Conservation (phyloP, 1,140 invertebrate genomes). For the Eubasilissa regina region DNA sequence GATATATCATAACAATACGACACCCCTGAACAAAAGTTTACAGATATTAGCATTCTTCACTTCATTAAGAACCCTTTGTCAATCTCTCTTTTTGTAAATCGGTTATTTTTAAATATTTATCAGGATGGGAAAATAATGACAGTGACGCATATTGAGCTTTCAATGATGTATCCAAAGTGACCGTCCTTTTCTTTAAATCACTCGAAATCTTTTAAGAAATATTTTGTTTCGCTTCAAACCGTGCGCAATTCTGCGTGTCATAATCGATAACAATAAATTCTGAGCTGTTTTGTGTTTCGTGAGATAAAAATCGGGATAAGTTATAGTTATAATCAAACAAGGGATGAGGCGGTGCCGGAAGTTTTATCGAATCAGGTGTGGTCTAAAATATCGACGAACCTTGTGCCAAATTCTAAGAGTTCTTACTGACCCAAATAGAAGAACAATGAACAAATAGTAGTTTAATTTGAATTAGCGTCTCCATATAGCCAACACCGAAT, state of each 20-base stretch:
- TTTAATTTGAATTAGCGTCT: no score
- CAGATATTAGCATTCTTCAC: background rate
- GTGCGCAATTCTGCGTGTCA: slow-evolving; percentile 3
- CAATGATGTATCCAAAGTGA: slow-evolving; percentile 26
- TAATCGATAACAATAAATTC: background rate
- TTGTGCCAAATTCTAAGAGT: no score
- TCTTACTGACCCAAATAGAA: no score
- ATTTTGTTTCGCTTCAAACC: background rate
- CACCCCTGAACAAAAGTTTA: background rate
- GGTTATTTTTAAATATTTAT: background rate
- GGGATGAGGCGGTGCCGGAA: no score
- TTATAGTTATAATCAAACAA: no score
- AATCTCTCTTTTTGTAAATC: background rate
- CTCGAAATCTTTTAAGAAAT: background rate
- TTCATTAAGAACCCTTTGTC: background rate
- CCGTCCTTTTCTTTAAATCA: slow-evolving; percentile 5
- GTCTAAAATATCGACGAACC: no score
- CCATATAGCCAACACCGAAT: no score
- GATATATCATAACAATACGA: background rate
- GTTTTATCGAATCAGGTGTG: no score
- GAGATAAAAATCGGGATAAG: no score
- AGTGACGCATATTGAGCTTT: slow-evolving; percentile 24
- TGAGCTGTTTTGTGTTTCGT: no score
- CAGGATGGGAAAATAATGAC: background rate
- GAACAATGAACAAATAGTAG: no score